These are phyloP conservation scores for Drosophila albomicans DNA, from an alignment of 1,140 invertebrate genomes.

Conservation along the genomic window DNA sequence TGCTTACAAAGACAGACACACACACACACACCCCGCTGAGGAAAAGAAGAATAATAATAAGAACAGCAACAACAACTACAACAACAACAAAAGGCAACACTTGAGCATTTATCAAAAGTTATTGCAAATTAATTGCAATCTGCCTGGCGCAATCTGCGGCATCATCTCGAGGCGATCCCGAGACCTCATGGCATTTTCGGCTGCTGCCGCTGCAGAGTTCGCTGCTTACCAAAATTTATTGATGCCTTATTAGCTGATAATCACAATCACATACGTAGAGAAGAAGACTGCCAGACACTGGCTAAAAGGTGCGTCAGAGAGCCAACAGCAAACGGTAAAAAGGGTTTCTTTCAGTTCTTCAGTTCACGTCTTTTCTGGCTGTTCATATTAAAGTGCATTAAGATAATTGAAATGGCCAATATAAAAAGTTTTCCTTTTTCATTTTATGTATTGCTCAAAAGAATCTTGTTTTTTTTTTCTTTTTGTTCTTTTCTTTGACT, in stretches of 20 bases:
- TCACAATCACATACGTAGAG: constrained; percentile 65
- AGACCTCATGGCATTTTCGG: constrained; percentile 56
- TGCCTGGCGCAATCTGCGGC: constrained; percentile 53
- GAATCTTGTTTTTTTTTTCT: constrained; percentile 6
- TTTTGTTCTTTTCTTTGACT: neutral
- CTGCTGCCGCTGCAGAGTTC: constrained; percentile 18
- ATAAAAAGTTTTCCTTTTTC: constrained; percentile 79
- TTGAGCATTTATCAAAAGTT: constrained; percentile 81
- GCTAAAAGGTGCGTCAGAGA: constrained; percentile 35
- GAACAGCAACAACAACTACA: constrained; percentile 29
- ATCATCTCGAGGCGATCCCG: constrained; percentile 67
- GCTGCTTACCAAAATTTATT: constrained; percentile 63
- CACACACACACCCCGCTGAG: neutral
- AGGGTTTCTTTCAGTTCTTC: neutral
- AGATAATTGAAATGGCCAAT: constrained; percentile 85
- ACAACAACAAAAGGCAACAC: constrained; percentile 39
- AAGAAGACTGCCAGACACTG: neutral
- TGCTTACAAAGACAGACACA: constrained; percentile 11
- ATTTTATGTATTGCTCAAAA: constrained; percentile 4
- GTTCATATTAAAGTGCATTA: constrained; percentile 82
- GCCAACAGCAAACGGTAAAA: constrained; percentile 69
- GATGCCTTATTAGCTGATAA: constrained; percentile 80
- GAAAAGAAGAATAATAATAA: constrained; percentile 24
- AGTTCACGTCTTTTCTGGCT: constrained; percentile 26
- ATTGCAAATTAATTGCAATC: constrained; percentile 84